Percentiles rank a stretch among this genome's conserved stretches.
These are phyloP conservation scores for Sceliomorpha sp. DNA, from an alignment of 2,888 invertebrate genomes.

Conservation along the genomic window DNA sequence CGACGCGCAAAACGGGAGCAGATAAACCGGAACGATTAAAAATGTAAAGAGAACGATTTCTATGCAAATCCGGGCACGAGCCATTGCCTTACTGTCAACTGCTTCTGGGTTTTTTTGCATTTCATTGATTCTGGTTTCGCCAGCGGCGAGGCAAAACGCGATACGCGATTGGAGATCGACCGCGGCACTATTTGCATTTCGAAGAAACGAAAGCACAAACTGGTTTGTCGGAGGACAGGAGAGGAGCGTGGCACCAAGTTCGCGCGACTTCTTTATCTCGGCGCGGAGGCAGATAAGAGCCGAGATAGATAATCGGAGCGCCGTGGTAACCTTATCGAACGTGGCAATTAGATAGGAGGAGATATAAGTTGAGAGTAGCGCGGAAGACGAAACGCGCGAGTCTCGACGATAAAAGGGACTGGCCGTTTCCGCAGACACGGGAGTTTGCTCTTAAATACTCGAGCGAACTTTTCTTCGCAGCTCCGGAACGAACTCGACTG, in stretches of 20 bases:
- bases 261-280: constrained; percentile 49
- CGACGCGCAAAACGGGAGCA: constrained; percentile 7
- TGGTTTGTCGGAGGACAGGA: constrained; percentile 33
- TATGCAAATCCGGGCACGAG: constrained; percentile 50
- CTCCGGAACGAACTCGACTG: constrained; percentile 17
- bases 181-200: constrained; percentile 49
- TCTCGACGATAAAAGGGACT: constrained; percentile 19
- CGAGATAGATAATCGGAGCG: constrained; percentile 46
- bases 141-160: constrained; percentile 1
- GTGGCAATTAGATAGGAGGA: constrained; percentile 42
- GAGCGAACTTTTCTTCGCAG: constrained; percentile 26
- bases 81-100: constrained; percentile 29
- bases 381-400: constrained; percentile 34
- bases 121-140: constrained; percentile 4
- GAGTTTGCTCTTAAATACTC: constrained; percentile 30
- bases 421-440: constrained; percentile 23
- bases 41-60: constrained; percentile 37
- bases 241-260: constrained; percentile 16
- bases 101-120: constrained; percentile 29
- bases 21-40: constrained; percentile 38
- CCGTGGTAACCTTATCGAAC: constrained; percentile 40
- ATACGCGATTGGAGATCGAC: constrained; percentile 15
- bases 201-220: constrained; percentile 50
- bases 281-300: constrained; percentile 37
- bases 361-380: constrained; percentile 39